phyloP scores from a whole-genome alignment of 2,888 invertebrate species.

The Mimachlamys varia region DNA sequence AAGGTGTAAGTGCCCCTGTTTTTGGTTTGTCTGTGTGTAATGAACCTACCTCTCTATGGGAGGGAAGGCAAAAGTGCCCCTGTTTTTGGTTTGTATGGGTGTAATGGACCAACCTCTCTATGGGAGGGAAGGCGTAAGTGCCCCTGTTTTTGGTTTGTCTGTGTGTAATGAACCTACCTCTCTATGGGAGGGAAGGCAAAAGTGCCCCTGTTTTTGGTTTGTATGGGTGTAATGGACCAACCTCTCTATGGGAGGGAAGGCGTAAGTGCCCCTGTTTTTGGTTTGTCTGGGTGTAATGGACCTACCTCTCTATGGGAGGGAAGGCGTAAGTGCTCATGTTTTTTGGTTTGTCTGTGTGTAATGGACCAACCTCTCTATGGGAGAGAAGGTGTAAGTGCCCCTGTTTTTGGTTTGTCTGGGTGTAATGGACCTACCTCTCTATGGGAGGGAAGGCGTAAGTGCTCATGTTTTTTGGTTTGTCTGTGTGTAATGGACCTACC shows the following conservation, averaged over 20 bases:
- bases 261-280: conserved; percentile 73
- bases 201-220: conserved; percentile 45
- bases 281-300: too few species aligned
- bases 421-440: not conserved
- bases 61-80: too few species aligned
- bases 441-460: too few species aligned
- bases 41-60: not conserved
- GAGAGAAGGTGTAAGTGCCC: conserved; percentile 69
- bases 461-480: too few species aligned
- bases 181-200: not conserved
- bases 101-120: too few species aligned
- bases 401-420: not conserved
- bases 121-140: too few species aligned
- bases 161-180: conserved; percentile 49
- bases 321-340: not conserved
- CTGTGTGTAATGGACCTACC: too few species aligned
- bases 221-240: conserved; percentile 48
- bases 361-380: conserved; percentile 70
- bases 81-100: too few species aligned
- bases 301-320: too few species aligned
- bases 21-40: too few species aligned
- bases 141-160: too few species aligned
- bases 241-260: conserved; percentile 76
- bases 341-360: conserved; percentile 25
- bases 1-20: conserved; percentile 65